Evolutionary conservation across 2,797 vertebrate species (phyloP).

Genomic region (Sebastes wilsoni): DNA sequence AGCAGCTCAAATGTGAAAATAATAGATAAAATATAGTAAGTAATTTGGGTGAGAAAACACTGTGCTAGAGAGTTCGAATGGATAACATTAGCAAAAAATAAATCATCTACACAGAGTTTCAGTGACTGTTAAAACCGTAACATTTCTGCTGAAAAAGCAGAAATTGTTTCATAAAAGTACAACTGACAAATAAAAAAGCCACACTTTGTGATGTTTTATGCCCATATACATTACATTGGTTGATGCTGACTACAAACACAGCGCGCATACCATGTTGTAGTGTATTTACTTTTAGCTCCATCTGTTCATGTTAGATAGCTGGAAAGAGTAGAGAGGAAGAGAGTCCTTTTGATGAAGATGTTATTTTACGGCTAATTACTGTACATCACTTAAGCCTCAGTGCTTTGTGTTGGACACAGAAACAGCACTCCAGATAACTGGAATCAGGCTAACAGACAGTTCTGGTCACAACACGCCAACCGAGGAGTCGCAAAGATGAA

Average conservation of each 20-base stretch:
- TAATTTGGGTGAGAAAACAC: background rate
- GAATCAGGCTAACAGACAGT: background rate
- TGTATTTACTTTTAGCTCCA: constrained; percentile 8
- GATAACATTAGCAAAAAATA: background rate
- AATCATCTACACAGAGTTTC: background rate
- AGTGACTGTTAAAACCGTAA: background rate
- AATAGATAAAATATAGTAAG: background rate
- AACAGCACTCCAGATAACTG: background rate
- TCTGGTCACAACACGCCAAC: background rate
- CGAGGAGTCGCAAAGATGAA: background rate
- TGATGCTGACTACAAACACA: background rate
- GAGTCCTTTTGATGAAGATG: background rate
- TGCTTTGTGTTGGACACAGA: background rate
- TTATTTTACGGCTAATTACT: constrained; percentile 18
- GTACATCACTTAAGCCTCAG: background rate
- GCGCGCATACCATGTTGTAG: background rate
- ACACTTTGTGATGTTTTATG: background rate
- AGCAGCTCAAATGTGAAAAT: background rate
- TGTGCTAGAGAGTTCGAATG: background rate
- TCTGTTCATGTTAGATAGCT: constrained; percentile 10
- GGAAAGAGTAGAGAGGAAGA: background rate
- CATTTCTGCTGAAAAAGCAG: background rate
- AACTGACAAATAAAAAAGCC: background rate
- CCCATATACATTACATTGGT: background rate
- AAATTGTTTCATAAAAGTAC: background rate